Evolutionary conservation across 2,797 vertebrate species (phyloP).

Genomic region (Xyrichtys novacula): DNA sequence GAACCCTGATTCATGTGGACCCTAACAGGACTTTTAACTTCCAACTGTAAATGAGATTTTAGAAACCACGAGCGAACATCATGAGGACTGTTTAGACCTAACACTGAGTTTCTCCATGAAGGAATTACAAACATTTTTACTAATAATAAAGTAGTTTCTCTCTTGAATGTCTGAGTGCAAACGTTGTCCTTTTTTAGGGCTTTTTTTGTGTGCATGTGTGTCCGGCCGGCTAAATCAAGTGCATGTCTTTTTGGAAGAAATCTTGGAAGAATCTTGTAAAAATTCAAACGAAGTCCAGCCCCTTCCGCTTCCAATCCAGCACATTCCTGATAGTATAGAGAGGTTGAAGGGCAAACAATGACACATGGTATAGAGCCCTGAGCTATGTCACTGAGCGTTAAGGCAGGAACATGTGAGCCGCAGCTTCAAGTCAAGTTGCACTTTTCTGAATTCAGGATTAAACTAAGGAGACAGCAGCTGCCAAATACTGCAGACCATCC

Average conservation of each 20-base stretch:
- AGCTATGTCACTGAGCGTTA: conserved; percentile 82
- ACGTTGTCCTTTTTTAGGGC: neutral
- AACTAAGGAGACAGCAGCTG: conserved; percentile 70
- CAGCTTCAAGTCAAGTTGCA: conserved; percentile 69
- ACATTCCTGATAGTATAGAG: conserved; percentile 63
- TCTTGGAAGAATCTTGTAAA: neutral
- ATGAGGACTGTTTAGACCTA: too few relatives aligned
- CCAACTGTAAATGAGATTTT: too few relatives aligned
- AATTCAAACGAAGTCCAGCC: neutral
- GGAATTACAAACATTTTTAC: too few relatives aligned
- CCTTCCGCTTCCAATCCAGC: conserved; percentile 1
- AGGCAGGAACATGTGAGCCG: conserved; percentile 71
- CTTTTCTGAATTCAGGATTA: conserved; percentile 72
- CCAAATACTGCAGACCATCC: conserved; percentile 32
- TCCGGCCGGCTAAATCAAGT: neutral
- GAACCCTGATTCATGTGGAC: too few relatives aligned
- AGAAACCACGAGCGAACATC: too few relatives aligned
- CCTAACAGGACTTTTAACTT: too few relatives aligned
- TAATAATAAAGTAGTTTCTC: too few relatives aligned
- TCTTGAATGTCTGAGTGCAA: neutral
- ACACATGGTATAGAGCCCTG: conserved; percentile 75
- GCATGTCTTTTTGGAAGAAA: neutral
- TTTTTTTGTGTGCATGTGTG: too few relatives aligned
- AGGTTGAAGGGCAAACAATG: conserved; percentile 77
- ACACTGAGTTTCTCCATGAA: too few relatives aligned